Evolutionary conservation across 2,888 invertebrate genomes (phyloP).

Genomic region (Polydrusus tereticollis): DNA sequence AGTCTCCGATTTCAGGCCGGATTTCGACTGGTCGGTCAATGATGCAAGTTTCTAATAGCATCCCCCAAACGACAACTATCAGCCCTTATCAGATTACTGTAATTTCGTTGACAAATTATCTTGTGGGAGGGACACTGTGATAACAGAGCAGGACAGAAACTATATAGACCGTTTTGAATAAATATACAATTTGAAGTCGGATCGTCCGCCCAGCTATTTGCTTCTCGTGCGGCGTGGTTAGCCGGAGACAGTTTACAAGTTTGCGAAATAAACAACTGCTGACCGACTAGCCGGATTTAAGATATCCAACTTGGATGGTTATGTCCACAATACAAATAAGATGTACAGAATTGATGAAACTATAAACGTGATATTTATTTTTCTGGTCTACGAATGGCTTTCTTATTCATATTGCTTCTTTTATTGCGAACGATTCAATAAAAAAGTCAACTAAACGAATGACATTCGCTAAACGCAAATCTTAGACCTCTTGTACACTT

Average conservation of each 20-base stretch:
- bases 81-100: slow-evolving; percentile 16
- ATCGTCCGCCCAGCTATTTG: slow-evolving; percentile 1
- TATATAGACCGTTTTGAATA: slow-evolving; percentile 13
- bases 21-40: not conserved
- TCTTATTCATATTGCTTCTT: too few species aligned
- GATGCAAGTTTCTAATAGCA: not conserved
- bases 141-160: slow-evolving; percentile 14
- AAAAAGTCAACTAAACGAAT: too few species aligned
- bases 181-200: slow-evolving; percentile 14
- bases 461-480: too few species aligned
- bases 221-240: not conserved
- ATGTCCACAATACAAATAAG: not conserved
- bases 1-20: not conserved
- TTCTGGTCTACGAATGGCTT: not conserved
- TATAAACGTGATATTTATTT: not conserved
- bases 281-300: not conserved
- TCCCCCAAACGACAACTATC: not conserved
- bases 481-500: too few species aligned
- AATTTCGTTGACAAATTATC: slow-evolving; percentile 20
- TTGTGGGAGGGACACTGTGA: not conserved
- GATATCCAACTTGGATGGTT: not conserved
- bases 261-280: slow-evolving; percentile 4
- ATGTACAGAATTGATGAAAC: not conserved
- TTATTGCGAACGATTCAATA: too few species aligned
- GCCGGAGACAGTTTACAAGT: slow-evolving; percentile 1